Evolutionary conservation across 1,140 invertebrate genomes (phyloP).

Genomic region (Coenobita brevimanus): DNA sequence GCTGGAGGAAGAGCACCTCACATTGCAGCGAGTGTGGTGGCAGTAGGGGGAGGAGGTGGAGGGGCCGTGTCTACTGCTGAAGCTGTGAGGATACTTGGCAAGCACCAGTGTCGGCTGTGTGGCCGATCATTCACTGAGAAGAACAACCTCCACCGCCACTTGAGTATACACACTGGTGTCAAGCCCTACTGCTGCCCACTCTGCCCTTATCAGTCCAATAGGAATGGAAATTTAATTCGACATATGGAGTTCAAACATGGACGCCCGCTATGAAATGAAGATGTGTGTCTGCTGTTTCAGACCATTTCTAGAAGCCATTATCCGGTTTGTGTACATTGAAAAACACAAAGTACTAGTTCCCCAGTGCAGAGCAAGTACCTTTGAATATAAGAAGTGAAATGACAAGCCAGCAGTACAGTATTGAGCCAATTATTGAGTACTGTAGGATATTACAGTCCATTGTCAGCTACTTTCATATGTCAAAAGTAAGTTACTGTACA

Average conservation of each 20-base stretch:
- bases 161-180: conserved; percentile 70
- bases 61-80: conserved; percentile 26
- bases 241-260: conserved; percentile 64
- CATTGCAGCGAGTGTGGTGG: not conserved
- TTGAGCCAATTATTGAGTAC: too few relatives aligned
- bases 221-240: conserved; percentile 60
- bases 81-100: conserved; percentile 1
- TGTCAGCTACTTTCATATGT: too few relatives aligned
- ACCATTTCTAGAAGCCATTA: too few relatives aligned
- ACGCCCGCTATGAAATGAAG: conserved; percentile 17
- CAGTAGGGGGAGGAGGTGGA: conserved; percentile 24
- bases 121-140: conserved; percentile 61
- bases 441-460: too few relatives aligned
- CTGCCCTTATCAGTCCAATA: conserved; percentile 68
- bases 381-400: too few relatives aligned
- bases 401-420: too few relatives aligned
- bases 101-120: conserved; percentile 57
- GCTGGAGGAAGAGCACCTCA: conserved; percentile 17
- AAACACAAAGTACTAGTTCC: too few relatives aligned
- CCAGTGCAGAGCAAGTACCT: too few relatives aligned
- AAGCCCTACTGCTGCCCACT: conserved; percentile 69
- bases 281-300: too few relatives aligned
- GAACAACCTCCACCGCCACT: conserved; percentile 68
- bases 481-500: too few relatives aligned
- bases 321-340: too few relatives aligned